Conservation (phyloP, 2,797 vertebrate genomes). For the Lateolabrax maculatus region DNA sequence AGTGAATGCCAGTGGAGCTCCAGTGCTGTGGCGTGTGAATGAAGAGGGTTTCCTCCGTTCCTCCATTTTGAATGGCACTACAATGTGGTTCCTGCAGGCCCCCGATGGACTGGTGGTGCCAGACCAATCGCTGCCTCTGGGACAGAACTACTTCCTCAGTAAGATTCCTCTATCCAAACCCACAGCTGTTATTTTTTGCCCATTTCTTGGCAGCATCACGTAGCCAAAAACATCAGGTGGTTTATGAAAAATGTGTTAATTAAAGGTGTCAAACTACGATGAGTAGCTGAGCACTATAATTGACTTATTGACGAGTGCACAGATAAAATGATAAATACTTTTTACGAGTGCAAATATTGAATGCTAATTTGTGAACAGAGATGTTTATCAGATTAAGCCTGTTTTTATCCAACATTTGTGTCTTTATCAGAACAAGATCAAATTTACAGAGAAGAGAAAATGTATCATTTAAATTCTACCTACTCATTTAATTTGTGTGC, state of each 20-base stretch:
- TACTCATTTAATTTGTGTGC: slow-evolving; percentile 6
- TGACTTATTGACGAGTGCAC: not conserved
- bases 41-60: slow-evolving; percentile 92
- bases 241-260: not conserved
- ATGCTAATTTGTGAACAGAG: not conserved
- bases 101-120: slow-evolving; percentile 91
- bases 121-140: slow-evolving; percentile 90
- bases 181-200: not conserved
- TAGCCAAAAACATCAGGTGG: not conserved
- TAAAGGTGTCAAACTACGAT: not conserved
- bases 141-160: slow-evolving; percentile 98
- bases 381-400: slow-evolving; percentile 6
- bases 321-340: slow-evolving; percentile 1
- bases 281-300: not conserved
- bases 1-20: slow-evolving; percentile 88
- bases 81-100: slow-evolving; percentile 91
- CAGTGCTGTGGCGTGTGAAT: slow-evolving; percentile 93
- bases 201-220: not conserved
- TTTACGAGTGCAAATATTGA: not conserved
- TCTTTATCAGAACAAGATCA: not conserved
- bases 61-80: slow-evolving; percentile 92
- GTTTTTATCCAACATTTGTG: not conserved
- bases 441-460: not conserved
- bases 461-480: not conserved
- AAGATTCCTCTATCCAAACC: slow-evolving; percentile 71